phyloP scores from a whole-genome alignment of 2,113 vertebrate species.

The Daphoenositta chrysoptera region DNA sequence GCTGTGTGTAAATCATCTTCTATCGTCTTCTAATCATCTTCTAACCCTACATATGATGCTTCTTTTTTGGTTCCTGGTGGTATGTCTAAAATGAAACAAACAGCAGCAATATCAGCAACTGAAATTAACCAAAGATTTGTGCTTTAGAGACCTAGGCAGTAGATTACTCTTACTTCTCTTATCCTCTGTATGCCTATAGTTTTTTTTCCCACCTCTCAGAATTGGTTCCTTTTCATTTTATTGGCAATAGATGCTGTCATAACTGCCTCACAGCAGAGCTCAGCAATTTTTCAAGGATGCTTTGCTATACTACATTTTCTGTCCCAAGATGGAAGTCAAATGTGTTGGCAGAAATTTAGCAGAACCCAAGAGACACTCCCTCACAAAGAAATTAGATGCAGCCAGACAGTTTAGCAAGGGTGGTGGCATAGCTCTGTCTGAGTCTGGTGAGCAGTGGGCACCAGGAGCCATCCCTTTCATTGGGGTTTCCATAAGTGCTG shows the following conservation, averaged over 20 bases:
- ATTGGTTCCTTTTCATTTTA: constrained; percentile 17
- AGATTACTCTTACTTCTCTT: not conserved
- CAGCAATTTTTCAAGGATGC: not conserved
- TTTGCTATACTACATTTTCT: constrained; percentile 9
- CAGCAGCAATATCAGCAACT: not conserved
- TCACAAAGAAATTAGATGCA: not conserved
- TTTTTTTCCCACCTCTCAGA: not conserved
- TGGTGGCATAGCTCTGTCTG: not conserved
- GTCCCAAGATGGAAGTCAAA: constrained; percentile 20
- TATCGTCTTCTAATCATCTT: too few relatives aligned
- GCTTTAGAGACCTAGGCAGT: not conserved
- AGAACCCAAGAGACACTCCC: not conserved
- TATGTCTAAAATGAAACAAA: constrained; percentile 6
- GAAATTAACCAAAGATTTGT: constrained; percentile 4
- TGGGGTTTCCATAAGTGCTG: not conserved
- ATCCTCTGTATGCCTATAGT: not conserved
- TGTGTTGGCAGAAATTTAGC: not conserved
- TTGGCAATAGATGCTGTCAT: constrained; percentile 8
- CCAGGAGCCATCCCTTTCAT: not conserved
- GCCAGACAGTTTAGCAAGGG: not conserved
- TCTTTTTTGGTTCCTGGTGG: not conserved
- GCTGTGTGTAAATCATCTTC: not conserved
- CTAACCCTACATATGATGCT: not conserved
- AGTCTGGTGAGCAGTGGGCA: not conserved
- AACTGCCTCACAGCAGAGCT: not conserved